Conservation (phyloP, 2,113 vertebrate species). For the Silurus asotus region DNA sequence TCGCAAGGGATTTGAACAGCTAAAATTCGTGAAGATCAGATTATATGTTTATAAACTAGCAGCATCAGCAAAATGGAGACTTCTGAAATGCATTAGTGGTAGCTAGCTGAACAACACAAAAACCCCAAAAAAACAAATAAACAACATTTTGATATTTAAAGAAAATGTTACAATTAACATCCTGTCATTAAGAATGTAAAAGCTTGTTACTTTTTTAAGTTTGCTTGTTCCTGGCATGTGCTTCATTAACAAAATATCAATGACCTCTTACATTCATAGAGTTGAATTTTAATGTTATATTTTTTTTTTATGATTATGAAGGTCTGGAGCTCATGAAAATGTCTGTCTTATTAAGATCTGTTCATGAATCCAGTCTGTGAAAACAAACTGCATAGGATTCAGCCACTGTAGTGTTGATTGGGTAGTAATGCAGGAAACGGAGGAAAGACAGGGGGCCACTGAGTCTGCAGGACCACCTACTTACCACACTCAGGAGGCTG, state of each 20-base stretch:
- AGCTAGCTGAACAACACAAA: conserved; percentile 3
- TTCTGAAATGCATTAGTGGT: not conserved
- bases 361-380: conserved; percentile 19
- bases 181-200: not conserved
- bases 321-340: conserved; percentile 37
- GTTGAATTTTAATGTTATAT: not conserved
- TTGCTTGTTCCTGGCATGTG: conserved; percentile 10
- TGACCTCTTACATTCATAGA: conserved; percentile 12
- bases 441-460: conserved; percentile 11
- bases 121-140: not conserved
- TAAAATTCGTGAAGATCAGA: not conserved
- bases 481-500: conserved; percentile 15
- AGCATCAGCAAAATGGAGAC: not conserved
- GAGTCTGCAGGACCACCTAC: conserved; percentile 26
- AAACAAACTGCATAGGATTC: conserved; percentile 36
- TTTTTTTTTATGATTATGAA: conserved; percentile 1
- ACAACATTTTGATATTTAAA: not conserved
- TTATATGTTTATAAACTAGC: not conserved
- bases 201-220: not conserved
- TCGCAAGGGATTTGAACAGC: not conserved
- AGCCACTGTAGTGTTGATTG: conserved; percentile 38
- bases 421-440: conserved; percentile 48
- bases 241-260: conserved; percentile 32
- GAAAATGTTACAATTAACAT: not conserved
- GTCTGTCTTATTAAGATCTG: conserved; percentile 8